Evolutionary conservation across 2,113 vertebrate genomes (phyloP), one percentile per base, ranked within the genome.

Genomic region (Martes martes): DNA sequence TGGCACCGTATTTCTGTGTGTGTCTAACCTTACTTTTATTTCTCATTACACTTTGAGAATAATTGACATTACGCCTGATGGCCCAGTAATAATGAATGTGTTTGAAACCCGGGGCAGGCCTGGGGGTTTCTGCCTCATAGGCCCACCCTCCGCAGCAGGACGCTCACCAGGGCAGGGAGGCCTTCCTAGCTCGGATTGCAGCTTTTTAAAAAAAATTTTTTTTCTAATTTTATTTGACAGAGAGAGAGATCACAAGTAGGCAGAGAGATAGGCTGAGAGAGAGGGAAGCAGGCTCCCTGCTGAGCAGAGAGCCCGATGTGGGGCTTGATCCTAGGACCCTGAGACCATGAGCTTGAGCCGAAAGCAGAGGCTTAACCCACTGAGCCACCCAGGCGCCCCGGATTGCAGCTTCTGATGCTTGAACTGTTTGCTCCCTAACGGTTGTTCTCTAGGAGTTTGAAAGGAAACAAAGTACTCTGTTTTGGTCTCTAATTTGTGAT

Each of bases 401-500:
- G 11, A 23, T 0, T 42, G 42, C 5, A 0, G 36, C 55, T 42
- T 45, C 36, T 36, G 36, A 3, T 15, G 0, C 2, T 19, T 14
- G 19, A 91, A 80, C 81, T 33, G 2, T 69, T 50, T 16, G 26
- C 42, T 96, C 28, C 16, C 69, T n/a, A 45, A 11, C n/a, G 2
- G 0, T 55, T 42, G 81, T 94, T 52, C 36, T 74, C 14, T 18
- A 16, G n/a, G 59, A 82, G 26, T 67, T 83, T 87, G 24, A 74
- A 89, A 94, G 73, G 73, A 69, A 71, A 36, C 63, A 59, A 42
- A 94, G 50, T 52, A 31, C 28, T 63, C 33, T 33, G 28, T 80
- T 91, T 89, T 82, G 24, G 16, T 61, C n/a, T 95, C 85, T 95
- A 26, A 39, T 92, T 89, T 67, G 26, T 86, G 85, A 42, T 52